Conservation (phyloP, 2,888 invertebrate species). For the Callimorpha dominula region DNA sequence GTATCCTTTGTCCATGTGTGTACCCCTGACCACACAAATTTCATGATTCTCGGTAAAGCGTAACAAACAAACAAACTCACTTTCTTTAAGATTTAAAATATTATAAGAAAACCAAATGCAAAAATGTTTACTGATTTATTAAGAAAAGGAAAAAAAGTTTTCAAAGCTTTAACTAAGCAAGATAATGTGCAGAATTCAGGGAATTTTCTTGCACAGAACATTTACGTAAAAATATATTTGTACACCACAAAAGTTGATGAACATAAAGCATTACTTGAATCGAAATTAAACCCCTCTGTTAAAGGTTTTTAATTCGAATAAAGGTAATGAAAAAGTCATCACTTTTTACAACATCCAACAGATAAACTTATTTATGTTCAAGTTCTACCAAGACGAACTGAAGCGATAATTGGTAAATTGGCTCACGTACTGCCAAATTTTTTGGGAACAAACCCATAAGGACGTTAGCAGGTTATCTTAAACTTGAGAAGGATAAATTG, state of each 20-base stretch:
- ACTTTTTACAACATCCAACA: slow-evolving; percentile 25
- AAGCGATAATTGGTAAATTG: slow-evolving; percentile 48
- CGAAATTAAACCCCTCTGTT: not conserved
- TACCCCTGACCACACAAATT: too few relatives aligned
- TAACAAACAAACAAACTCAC: too few relatives aligned
- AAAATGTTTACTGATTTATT: too few relatives aligned
- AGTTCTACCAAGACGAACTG: slow-evolving; percentile 35
- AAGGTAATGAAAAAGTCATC: slow-evolving; percentile 7
- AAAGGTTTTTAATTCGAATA: not conserved
- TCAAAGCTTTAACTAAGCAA: too few relatives aligned
- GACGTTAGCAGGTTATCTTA: slow-evolving; percentile 26
- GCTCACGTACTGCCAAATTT: slow-evolving; percentile 43
- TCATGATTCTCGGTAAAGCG: too few relatives aligned
- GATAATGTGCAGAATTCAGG: too few relatives aligned
- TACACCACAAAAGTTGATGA: not conserved
- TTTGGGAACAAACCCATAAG: slow-evolving; percentile 21
- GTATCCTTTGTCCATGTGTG: too few relatives aligned
- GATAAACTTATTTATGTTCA: slow-evolving; percentile 32
- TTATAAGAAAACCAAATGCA: too few relatives aligned
- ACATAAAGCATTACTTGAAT: not conserved
- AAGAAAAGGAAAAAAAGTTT: too few relatives aligned
- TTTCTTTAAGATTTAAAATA: too few relatives aligned
- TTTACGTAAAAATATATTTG: not conserved
- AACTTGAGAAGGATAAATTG: slow-evolving; percentile 38
- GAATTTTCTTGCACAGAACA: too few relatives aligned